These are phyloP conservation scores for Chesias legatella DNA, from an alignment of 2,888 invertebrate species.

Conservation along the genomic window DNA sequence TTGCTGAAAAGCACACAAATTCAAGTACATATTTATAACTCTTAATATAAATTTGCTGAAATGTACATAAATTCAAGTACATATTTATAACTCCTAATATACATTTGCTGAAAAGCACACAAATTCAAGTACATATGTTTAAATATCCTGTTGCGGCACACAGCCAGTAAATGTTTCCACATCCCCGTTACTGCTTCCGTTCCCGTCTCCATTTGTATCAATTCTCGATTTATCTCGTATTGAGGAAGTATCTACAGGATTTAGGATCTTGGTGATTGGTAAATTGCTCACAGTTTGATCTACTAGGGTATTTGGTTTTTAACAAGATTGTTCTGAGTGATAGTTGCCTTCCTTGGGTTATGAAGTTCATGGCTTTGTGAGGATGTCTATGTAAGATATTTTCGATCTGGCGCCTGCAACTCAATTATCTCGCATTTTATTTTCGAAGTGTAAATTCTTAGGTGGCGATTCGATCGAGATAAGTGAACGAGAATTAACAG, in stretches of 20 bases:
- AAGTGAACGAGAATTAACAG: too few species aligned
- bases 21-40: too few species aligned
- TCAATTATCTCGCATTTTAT: too few species aligned
- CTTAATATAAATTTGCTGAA: too few species aligned
- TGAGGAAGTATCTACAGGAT: slow-evolving; percentile 41
- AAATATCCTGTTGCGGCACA: slow-evolving; percentile 22
- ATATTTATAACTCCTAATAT: too few species aligned
- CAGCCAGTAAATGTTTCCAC: slow-evolving; percentile 65
- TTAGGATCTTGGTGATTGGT: slow-evolving; percentile 27
- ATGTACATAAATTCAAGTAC: too few species aligned
- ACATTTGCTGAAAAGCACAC: background rate
- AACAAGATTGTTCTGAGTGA: slow-evolving; percentile 8
- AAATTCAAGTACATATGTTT: background rate
- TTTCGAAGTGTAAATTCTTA: too few species aligned
- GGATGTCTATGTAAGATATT: too few species aligned
- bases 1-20: background rate
- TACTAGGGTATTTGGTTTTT: slow-evolving; percentile 4
- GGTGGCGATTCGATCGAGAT: too few species aligned
- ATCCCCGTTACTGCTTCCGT: slow-evolving; percentile 64
- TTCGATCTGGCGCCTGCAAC: too few species aligned
- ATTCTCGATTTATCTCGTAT: slow-evolving; percentile 48
- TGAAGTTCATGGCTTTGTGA: too few species aligned
- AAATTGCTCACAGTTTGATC: slow-evolving; percentile 9
- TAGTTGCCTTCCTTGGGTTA: too few species aligned
- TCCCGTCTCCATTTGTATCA: slow-evolving; percentile 60